Base-by-base conservation (phyloP, 2,113 vertebrate species). In the Lutjanus erythropterus region DNA sequence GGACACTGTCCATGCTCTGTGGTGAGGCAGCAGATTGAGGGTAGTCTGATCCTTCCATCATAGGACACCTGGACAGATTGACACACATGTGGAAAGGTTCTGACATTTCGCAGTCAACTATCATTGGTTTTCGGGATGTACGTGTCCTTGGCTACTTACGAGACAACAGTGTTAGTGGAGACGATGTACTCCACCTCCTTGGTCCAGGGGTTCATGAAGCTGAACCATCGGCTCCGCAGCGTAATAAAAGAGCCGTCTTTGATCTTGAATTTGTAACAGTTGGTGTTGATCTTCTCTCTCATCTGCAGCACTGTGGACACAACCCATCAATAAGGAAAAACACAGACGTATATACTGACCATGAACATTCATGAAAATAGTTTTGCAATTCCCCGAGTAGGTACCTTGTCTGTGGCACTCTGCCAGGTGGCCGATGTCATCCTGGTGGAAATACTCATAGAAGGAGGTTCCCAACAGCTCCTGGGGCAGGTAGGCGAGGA, bases 131-230 rank as follows among this genome's bases (percentile, higher is more conserved):
- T 4, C 18, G 8, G 21, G 19, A 6, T 3, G 50, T 16, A 31
- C 2, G 23, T 1, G 10, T 23, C 12, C 18, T 3, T 1, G n/a
- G 62, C 14, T 41, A 97, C 98, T 98, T 95, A 99, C 98, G 96
- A 96, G 72, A 99, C 97, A 0, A 99, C 97, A 0, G 98, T 99
- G 94, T 99, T 99, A 52, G 98, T 99, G 76, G 98, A 99, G 85
- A 99, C 97, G 27, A 99, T 98, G 91, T 99, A 99, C 92, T 99
- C 98, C 94, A 99, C 97, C 93, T 99, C 98, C 96, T 99, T 99
- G 96, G 98, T 99, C 98, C 98, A 99, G 74, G 98, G 98, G 95
- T 99, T 99, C 97, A 99, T 98, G 95, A 99, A 99, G 96, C 98
- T 99, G 96, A 99, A 99, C 98, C 97, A 99, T 79, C 96, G 96